These are phyloP conservation scores for Bos indicus DNA, from an alignment of 2,113 vertebrate species.

Conservation along the genomic window DNA sequence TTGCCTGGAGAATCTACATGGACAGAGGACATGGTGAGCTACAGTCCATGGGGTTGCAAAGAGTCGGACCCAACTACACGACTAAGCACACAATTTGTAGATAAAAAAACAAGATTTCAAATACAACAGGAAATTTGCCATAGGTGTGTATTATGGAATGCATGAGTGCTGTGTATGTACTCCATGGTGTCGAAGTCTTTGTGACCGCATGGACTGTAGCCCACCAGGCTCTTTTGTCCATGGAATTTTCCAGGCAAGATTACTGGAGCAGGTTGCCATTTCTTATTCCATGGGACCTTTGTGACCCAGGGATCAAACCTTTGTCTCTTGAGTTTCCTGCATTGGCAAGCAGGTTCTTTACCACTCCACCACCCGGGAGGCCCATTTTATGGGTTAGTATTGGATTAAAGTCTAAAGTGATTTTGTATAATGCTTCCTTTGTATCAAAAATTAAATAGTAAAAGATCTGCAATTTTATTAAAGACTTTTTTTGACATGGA, in stretches of 20 bases:
- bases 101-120: not conserved
- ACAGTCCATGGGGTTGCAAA: not conserved
- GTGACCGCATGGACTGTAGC: accelerated
- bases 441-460: not conserved
- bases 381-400: not conserved
- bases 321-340: not conserved
- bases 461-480: not conserved
- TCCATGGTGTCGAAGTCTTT: not conserved
- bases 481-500: not conserved
- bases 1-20: not conserved
- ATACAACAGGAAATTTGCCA: not conserved
- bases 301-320: not conserved
- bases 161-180: not conserved
- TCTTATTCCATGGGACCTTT: not conserved
- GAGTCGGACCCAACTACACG: accelerated
- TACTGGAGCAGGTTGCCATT: not conserved
- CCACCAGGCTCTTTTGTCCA: not conserved
- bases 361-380: not conserved
- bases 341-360: not conserved
- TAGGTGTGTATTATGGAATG: not conserved
- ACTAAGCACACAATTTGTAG: not conserved
- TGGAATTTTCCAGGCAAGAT: not conserved
- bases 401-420: not conserved
- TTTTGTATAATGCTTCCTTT: not conserved
- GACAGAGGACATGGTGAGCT: not conserved